phyloP scores from a whole-genome alignment of 2,888 invertebrate species.

The Drosophila crucigera region DNA sequence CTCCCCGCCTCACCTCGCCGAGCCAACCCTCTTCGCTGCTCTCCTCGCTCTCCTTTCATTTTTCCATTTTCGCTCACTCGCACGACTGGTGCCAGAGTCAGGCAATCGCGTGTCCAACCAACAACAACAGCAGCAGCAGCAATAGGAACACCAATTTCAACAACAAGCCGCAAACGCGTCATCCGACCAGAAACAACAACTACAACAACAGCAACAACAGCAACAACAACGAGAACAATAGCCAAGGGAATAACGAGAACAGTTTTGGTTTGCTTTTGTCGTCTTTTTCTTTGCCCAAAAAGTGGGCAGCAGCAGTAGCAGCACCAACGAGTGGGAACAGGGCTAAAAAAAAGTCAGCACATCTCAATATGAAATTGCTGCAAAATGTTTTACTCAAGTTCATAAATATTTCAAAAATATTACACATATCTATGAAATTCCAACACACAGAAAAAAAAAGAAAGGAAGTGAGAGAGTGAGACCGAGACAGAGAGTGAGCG shows the following conservation, averaged over 20 bases:
- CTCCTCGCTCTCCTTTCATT: not conserved
- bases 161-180: constrained; percentile 51
- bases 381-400: not conserved
- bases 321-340: not conserved
- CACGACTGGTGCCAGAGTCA: constrained; percentile 29
- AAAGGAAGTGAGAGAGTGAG: not conserved
- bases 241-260: constrained; percentile 32
- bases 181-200: constrained; percentile 20
- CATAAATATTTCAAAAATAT: constrained; percentile 2
- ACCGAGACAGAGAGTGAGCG: not conserved
- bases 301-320: not conserved
- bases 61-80: constrained; percentile 1
- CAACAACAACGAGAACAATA: constrained; percentile 15
- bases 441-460: not conserved
- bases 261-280: constrained; percentile 37
- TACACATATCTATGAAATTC: constrained; percentile 1
- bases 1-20: constrained; percentile 9
- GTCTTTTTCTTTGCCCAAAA: constrained; percentile 5
- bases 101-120: constrained; percentile 61
- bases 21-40: not conserved
- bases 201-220: constrained; percentile 18
- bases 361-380: constrained; percentile 4
- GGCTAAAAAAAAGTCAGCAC: not conserved
- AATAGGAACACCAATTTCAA: constrained; percentile 30
- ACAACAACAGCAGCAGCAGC: constrained; percentile 35